A percentile compares a stretch with the other conserved stretches of the same genome.
These are phyloP conservation scores for Lathronympha strigana DNA, from an alignment of 2,888 invertebrate species.

Conservation along the genomic window DNA sequence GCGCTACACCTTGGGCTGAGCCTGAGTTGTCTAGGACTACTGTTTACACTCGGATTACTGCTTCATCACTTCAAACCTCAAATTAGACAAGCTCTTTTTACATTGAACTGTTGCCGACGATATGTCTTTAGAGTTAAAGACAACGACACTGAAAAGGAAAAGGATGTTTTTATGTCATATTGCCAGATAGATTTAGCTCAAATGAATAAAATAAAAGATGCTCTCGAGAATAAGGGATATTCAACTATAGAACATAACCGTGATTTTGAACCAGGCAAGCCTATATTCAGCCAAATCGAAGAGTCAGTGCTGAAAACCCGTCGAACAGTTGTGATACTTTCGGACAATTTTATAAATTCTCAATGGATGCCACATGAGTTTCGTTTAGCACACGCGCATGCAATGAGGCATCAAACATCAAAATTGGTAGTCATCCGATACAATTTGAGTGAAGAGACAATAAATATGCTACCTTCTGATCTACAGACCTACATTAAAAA, in stretches of 20 bases:
- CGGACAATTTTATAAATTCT: constrained; percentile 10
- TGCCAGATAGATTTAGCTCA: neutral
- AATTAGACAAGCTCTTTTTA: constrained; percentile 15
- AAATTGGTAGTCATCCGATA: constrained; percentile 8
- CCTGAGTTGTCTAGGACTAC: neutral
- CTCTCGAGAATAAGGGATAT: constrained; percentile 3
- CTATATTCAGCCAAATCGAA: constrained; percentile 12
- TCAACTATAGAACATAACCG: constrained; percentile 17
- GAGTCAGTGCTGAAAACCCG: neutral
- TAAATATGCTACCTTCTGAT: neutral
- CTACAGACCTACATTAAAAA: constrained; percentile 11
- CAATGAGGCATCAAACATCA: constrained; percentile 12
- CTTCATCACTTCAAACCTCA: neutral
- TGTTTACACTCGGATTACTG: neutral
- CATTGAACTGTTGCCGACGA: constrained; percentile 7
- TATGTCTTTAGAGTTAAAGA: constrained; percentile 13
- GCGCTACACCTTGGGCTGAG: neutral
- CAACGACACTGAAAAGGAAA: neutral
- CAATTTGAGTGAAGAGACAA: neutral
- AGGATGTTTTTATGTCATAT: constrained; percentile 23
- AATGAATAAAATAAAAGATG: neutral
- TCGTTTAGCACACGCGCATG: neutral
- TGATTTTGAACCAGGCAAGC: constrained; percentile 10
- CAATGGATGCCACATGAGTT: constrained; percentile 14
- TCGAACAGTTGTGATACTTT: constrained; percentile 16